Base-by-base conservation (phyloP, 2,888 invertebrate genomes). In the Xiphydria camelus region DNA sequence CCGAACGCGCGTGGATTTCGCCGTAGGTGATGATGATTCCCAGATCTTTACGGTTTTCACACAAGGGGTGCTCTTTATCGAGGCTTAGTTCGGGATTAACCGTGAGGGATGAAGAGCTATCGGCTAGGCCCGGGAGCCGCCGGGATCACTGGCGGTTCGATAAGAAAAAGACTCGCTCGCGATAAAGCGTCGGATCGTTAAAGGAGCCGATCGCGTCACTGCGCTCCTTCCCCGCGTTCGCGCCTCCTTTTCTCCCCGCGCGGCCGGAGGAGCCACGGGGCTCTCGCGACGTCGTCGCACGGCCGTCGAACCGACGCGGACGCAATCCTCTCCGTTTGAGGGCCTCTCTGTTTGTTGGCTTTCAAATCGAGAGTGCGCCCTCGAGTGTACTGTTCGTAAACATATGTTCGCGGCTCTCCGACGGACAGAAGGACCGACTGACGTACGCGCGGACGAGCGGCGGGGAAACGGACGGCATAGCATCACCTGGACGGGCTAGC, bases 31-130 rank as follows among this genome's bases (percentile, higher is more conserved):
- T n/a, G n/a, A n/a, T n/a, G n/a, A n/a, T n/a, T n/a, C n/a, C n/a
- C n/a, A 26, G 53, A 58, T 49, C 56, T 46, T 58, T 44, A 54
- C 51, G 58, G n/a, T n/a, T n/a, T n/a, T n/a, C n/a, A n/a, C n/a
- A n/a, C n/a, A n/a, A n/a, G 58, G 51, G 29, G 54, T 49, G 52
- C 49, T 20, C 59, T 56, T 61, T 61, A 61, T 61, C 61, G 48
- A 34, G 47, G 50, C 59, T 57, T 57, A 59, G 64, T 59, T 53
- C 45, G 49, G 67, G 67, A 73, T 73, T 73, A 73, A 60, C 54
- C 43, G 62, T 66, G 70, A 72, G 64, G 68, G 69, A 71, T 70
- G 69, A 66, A 64, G 51, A 60, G 55, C 61, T 57, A 66, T 70
- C 63, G 61, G 57, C 54, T 55, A 48, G 61, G 53, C 59, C 61